These are phyloP conservation scores for Fragum fragum DNA, from an alignment of 2,888 invertebrate genomes.

Conservation along the genomic window DNA sequence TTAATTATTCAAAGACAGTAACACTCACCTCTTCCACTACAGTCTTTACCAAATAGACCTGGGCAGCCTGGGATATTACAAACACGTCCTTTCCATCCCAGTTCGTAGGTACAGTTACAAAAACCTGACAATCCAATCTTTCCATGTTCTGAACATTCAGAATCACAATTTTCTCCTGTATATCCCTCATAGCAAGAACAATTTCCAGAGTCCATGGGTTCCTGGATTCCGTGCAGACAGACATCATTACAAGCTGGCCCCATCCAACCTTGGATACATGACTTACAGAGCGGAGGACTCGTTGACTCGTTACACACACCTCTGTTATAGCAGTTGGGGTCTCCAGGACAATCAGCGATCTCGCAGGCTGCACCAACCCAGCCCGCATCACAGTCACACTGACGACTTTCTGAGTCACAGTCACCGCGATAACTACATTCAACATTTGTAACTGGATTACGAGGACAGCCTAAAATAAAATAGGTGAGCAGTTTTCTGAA, in stretches of 20 bases:
- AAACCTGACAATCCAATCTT: slow-evolving; percentile 49
- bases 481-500: not conserved
- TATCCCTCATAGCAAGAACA: slow-evolving; percentile 78
- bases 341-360: slow-evolving; percentile 75
- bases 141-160: slow-evolving; percentile 80
- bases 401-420: slow-evolving; percentile 73
- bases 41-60: slow-evolving; percentile 74
- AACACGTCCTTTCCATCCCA: slow-evolving; percentile 78
- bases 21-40: slow-evolving; percentile 77
- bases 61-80: slow-evolving; percentile 82
- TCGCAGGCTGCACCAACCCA: slow-evolving; percentile 77
- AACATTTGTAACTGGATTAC: slow-evolving; percentile 63
- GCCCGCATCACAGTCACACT: slow-evolving; percentile 74
- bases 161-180: slow-evolving; percentile 78
- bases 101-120: slow-evolving; percentile 76
- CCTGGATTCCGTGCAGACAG: slow-evolving; percentile 72
- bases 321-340: slow-evolving; percentile 71
- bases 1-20: no score
- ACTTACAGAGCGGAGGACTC: slow-evolving; percentile 72
- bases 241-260: slow-evolving; percentile 78
- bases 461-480: slow-evolving; percentile 71
- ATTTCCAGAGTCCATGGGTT: slow-evolving; percentile 71
- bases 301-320: slow-evolving; percentile 73
- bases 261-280: slow-evolving; percentile 76
- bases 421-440: slow-evolving; percentile 77